These are phyloP conservation scores for Pegea sp. DNA, from an alignment of 23 tunicate genomes.

Conservation along the genomic window DNA sequence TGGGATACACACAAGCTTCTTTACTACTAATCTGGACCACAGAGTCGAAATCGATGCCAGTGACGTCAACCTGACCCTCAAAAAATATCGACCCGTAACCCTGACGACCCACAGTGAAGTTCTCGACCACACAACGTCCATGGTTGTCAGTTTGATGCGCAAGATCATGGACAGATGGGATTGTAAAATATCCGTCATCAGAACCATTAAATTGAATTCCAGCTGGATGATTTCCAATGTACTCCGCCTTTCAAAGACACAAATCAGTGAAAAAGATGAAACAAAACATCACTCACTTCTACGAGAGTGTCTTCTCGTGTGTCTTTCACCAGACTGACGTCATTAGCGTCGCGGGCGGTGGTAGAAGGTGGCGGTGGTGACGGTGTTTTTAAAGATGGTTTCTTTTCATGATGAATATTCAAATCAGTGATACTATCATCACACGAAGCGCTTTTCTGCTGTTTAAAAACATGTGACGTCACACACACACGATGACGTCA, in stretches of 20 bases:
- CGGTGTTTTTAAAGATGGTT: too few species aligned
- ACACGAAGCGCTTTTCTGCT: too few species aligned
- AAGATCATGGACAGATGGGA: slow-evolving; percentile 40
- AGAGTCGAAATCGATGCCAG: slow-evolving; percentile 45
- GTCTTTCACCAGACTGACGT: too few species aligned
- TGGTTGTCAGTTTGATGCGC: slow-evolving; percentile 14
- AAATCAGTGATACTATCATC: too few species aligned
- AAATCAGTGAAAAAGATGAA: too few species aligned
- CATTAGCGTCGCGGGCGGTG: too few species aligned
- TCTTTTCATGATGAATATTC: too few species aligned
- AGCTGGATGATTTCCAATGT: slow-evolving; percentile 37
- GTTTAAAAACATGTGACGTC: too few species aligned
- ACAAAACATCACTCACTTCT: too few species aligned
- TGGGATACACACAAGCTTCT: slow-evolving; percentile 83
- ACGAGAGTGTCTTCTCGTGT: too few species aligned
- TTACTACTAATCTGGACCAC: slow-evolving; percentile 91
- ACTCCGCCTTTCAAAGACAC: not conserved
- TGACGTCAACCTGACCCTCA: slow-evolving; percentile 50
- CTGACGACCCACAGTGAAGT: slow-evolving; percentile 57
- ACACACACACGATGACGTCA: too few species aligned
- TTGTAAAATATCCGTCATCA: slow-evolving; percentile 47
- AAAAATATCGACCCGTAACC: slow-evolving; percentile 89
- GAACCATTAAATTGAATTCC: slow-evolving; percentile 37
- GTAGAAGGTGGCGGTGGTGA: too few species aligned
- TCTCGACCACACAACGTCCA: slow-evolving; percentile 31